phyloP scores from a whole-genome alignment of 1,140 invertebrate species.

The Theocolax elegans region DNA sequence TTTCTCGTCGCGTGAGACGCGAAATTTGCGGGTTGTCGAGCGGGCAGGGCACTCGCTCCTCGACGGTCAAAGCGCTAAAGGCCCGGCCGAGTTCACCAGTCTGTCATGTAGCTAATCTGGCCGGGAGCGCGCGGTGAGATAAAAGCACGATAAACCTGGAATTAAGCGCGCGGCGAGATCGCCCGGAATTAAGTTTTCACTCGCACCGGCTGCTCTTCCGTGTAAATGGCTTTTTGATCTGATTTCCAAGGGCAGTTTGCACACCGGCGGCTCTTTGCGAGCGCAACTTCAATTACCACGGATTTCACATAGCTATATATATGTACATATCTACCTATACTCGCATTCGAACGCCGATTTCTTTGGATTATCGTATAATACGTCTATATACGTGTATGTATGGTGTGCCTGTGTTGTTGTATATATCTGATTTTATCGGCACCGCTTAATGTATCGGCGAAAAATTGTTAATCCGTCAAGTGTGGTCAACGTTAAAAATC shows the following conservation, averaged over 20 bases:
- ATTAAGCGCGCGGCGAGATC: constrained; percentile 13
- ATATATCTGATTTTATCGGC: constrained; percentile 33
- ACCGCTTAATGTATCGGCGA: constrained; percentile 1
- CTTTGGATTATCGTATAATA: no score
- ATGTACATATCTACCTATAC: no score
- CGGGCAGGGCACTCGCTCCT: not conserved
- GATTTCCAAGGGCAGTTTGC: no score
- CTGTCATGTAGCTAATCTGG: constrained; percentile 32
- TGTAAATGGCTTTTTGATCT: not conserved
- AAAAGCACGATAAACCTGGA: constrained; percentile 25
- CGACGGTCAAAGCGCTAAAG: not conserved
- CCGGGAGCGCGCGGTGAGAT: constrained; percentile 18
- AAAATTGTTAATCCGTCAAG: constrained; percentile 20
- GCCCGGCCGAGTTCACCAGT: not conserved
- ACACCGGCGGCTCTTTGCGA: no score
- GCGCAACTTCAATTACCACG: no score
- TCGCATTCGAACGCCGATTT: not conserved
- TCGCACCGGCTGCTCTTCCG: not conserved
- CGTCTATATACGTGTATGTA: no score
- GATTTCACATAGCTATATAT: no score
- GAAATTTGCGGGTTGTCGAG: not conserved
- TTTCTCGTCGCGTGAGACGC: not conserved
- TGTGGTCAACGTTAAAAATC: not conserved
- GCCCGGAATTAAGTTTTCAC: constrained; percentile 28
- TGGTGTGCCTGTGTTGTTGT: no score